These are phyloP conservation scores for Leucania comma DNA, from an alignment of 2,888 invertebrate species.

Conservation along the genomic window DNA sequence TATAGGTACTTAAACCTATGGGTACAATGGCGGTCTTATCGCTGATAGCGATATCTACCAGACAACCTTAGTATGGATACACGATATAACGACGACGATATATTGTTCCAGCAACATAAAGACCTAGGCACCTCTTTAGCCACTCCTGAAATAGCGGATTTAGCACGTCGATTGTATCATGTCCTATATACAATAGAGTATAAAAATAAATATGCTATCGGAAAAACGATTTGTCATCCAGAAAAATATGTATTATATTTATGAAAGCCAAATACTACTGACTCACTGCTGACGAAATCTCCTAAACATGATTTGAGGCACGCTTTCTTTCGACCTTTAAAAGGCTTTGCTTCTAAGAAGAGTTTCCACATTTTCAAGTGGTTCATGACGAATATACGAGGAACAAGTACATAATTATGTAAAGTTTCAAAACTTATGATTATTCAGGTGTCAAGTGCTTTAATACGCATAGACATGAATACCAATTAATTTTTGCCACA, in stretches of 20 bases:
- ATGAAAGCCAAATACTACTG: slow-evolving; percentile 11
- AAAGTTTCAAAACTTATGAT: not conserved
- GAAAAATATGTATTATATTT: slow-evolving; percentile 1
- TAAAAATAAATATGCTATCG: not conserved
- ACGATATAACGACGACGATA: too few species aligned
- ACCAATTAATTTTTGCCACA: slow-evolving; percentile 5
- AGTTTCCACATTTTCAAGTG: slow-evolving; percentile 19
- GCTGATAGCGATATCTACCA: too few species aligned
- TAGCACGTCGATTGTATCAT: too few species aligned
- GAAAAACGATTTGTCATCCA: not conserved
- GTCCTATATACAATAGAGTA: not conserved
- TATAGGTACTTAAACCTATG: too few species aligned
- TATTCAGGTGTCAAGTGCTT: not conserved
- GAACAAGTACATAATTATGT: not conserved
- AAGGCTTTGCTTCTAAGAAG: slow-evolving; percentile 3
- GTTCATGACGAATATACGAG: not conserved
- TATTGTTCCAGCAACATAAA: too few species aligned
- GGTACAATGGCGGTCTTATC: too few species aligned
- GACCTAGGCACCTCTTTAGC: too few species aligned
- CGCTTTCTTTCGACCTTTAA: slow-evolving; percentile 22
- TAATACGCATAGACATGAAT: not conserved
- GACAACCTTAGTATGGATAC: too few species aligned
- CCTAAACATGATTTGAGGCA: not conserved
- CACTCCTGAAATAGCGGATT: too few species aligned
- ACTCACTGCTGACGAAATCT: slow-evolving; percentile 12